Conservation (phyloP, 1,140 invertebrate genomes). For the Drosophila navojoa region DNA sequence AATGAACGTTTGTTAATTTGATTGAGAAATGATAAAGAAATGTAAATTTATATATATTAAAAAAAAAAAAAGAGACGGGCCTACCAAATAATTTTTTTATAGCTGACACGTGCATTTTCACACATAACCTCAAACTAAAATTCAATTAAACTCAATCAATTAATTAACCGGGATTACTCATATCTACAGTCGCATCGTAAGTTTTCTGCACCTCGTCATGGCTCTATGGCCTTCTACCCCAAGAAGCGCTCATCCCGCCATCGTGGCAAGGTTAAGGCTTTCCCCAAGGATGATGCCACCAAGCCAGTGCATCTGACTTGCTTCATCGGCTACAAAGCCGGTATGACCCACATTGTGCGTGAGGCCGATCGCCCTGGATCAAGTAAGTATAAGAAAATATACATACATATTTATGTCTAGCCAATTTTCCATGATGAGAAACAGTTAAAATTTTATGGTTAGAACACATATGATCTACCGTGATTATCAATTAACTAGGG, state of each 20-base stretch:
- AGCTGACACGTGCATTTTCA: constrained; percentile 6
- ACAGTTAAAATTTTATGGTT: constrained; percentile 82
- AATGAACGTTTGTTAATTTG: too few relatives aligned
- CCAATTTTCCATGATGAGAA: constrained; percentile 69
- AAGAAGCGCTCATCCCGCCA: constrained; percentile 98
- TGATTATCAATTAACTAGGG: constrained; percentile 83
- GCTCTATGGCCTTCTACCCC: constrained; percentile 99
- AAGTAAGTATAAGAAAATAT: constrained; percentile 88
- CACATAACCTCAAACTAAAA: constrained; percentile 34
- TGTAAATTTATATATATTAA: not conserved
- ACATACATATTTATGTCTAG: not conserved
- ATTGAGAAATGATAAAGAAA: too few relatives aligned
- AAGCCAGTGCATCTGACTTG: constrained; percentile 99
- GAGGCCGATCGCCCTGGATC: constrained; percentile 99
- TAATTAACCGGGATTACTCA: not conserved
- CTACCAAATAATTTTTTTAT: too few relatives aligned
- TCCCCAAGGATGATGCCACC: constrained; percentile 98
- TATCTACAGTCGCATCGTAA: constrained; percentile 98
- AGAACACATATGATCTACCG: constrained; percentile 79
- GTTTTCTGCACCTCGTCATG: constrained; percentile 99
- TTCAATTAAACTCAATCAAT: not conserved
- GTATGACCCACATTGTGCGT: constrained; percentile 99
- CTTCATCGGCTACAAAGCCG: constrained; percentile 99
- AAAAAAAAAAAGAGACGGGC: not conserved
- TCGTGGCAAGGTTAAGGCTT: constrained; percentile 99